Evolutionary conservation across 1,140 invertebrate genomes (phyloP).

Genomic region (Arion vulgaris): DNA sequence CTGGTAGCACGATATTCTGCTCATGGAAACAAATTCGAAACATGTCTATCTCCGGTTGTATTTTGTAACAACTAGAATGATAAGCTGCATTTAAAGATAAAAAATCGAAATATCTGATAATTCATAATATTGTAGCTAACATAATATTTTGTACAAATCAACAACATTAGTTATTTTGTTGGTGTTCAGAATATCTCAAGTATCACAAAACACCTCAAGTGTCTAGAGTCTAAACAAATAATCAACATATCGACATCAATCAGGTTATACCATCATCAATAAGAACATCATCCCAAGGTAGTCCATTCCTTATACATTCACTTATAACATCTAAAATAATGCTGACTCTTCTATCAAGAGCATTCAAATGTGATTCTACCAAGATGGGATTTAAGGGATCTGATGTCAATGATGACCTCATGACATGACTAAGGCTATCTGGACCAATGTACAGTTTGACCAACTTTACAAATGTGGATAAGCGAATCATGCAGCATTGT

Average conservation of each 20-base stretch:
- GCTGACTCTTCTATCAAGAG: slow-evolving; percentile 87
- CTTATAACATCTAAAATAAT: slow-evolving; percentile 55
- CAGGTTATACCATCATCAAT: slow-evolving; percentile 53
- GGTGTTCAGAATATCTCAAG: background rate
- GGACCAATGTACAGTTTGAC: slow-evolving; percentile 87
- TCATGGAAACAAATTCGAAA: too few species aligned
- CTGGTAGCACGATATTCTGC: too few species aligned
- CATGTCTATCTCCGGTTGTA: too few species aligned
- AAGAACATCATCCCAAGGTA: slow-evolving; percentile 49
- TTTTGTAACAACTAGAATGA: too few species aligned
- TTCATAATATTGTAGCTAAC: background rate
- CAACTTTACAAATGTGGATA: slow-evolving; percentile 82
- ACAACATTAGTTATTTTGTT: background rate
- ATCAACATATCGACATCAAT: background rate
- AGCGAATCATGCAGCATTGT: slow-evolving; percentile 90
- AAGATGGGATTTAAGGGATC: slow-evolving; percentile 91
- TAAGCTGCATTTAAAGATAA: too few species aligned
- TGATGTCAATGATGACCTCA: slow-evolving; percentile 83
- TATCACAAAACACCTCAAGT: background rate
- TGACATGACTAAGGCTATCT: slow-evolving; percentile 82
- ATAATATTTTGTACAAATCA: background rate
- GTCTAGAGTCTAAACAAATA: background rate
- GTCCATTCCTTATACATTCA: slow-evolving; percentile 49
- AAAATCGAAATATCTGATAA: background rate
- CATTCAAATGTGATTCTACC: slow-evolving; percentile 88